A percentile compares a stretch with the other conserved stretches of the same genome.
These are phyloP conservation scores for Athripsodes cinereus DNA, from an alignment of 2,888 invertebrate genomes.

Conservation along the genomic window DNA sequence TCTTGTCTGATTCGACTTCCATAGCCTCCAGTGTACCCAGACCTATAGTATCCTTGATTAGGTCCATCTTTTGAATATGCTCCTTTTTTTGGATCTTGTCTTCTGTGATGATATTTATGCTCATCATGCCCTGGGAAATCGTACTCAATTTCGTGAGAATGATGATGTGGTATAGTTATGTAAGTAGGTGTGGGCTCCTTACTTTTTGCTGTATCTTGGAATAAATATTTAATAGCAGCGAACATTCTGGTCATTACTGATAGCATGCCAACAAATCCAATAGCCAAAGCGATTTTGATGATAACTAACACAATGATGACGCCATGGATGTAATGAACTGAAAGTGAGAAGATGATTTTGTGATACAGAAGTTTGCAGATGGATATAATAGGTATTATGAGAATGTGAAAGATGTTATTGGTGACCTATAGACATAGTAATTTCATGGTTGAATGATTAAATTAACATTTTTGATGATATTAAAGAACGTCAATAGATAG, in stretches of 20 bases:
- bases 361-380: too few species aligned
- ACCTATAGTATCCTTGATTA: not conserved
- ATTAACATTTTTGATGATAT: too few species aligned
- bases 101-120: slow-evolving; percentile 2
- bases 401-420: too few species aligned
- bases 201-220: not conserved
- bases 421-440: too few species aligned
- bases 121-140: slow-evolving; percentile 8
- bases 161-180: slow-evolving; percentile 3
- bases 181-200: not conserved
- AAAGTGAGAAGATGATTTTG: slow-evolving; percentile 7
- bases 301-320: slow-evolving; percentile 17
- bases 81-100: not conserved
- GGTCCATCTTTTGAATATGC: not conserved
- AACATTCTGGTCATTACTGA: slow-evolving; percentile 18
- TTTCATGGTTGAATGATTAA: too few species aligned
- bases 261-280: slow-evolving; percentile 19
- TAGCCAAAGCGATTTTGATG: slow-evolving; percentile 21
- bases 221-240: slow-evolving; percentile 19
- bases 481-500: too few species aligned
- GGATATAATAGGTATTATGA: too few species aligned
- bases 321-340: slow-evolving; percentile 19
- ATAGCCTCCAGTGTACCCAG: not conserved
- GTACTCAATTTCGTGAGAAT: slow-evolving; percentile 15
- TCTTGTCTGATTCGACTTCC: slow-evolving; percentile 5